phyloP scores from a whole-genome alignment of 2,797 vertebrate species.

The Phoxinus dragarum region DNA sequence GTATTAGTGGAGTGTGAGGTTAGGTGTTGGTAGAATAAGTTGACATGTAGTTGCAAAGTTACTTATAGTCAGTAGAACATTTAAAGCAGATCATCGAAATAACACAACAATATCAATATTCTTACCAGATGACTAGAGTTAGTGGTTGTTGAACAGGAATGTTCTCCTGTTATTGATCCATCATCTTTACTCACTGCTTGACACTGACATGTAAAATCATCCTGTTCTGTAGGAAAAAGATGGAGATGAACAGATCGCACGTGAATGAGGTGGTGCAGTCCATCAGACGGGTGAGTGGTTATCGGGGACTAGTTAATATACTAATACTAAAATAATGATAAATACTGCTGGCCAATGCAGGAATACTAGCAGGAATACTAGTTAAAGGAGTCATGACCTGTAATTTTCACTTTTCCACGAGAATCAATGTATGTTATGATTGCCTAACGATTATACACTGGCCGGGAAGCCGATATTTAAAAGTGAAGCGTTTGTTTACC shows the following conservation, averaged over 20 bases:
- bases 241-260: conserved; percentile 96
- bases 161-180: neutral
- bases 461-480: too few species aligned
- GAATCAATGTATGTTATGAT: too few species aligned
- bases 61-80: neutral
- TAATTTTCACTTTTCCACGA: too few species aligned
- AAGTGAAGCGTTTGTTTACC: too few species aligned
- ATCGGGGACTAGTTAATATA: neutral
- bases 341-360: too few species aligned
- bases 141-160: neutral
- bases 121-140: neutral
- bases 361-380: too few species aligned
- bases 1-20: too few species aligned
- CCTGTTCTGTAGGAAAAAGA: conserved; percentile 86
- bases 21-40: too few species aligned
- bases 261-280: conserved; percentile 98
- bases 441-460: too few species aligned
- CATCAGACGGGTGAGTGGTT: conserved; percentile 90
- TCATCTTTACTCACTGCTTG: neutral
- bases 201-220: neutral
- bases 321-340: too few species aligned
- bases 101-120: neutral
- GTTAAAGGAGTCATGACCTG: too few species aligned
- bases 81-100: neutral
- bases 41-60: neutral